Conservation (phyloP, 2,113 vertebrate species). For the Furnarius figulus region DNA sequence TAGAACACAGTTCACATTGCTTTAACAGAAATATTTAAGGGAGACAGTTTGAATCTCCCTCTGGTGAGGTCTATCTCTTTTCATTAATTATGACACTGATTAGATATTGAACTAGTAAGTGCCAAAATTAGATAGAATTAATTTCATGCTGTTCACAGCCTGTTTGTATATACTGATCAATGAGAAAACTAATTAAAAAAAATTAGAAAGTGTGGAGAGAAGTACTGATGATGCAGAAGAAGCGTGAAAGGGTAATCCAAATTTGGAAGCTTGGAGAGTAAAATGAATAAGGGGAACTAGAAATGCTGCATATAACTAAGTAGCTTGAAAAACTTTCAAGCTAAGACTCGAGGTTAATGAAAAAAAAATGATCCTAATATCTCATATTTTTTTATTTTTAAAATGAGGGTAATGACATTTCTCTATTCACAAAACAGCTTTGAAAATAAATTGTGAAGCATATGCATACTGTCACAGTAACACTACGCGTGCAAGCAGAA, state of each 20-base stretch:
- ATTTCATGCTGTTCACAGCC: neutral
- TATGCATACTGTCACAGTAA: neutral
- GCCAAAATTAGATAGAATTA: neutral
- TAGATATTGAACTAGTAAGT: neutral
- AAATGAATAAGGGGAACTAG: neutral
- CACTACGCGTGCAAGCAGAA: neutral
- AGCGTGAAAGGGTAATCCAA: neutral
- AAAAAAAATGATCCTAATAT: fast-evolving
- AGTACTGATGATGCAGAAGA: neutral
- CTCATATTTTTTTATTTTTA: neutral
- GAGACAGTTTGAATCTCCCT: neutral
- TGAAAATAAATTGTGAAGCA: neutral
- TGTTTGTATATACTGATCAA: neutral
- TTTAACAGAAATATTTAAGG: neutral
- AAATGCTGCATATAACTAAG: neutral
- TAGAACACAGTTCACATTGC: neutral
- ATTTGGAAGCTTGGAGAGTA: neutral
- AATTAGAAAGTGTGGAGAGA: neutral
- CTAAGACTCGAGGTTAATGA: neutral
- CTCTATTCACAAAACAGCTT: neutral
- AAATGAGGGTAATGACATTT: neutral
- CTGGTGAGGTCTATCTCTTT: neutral
- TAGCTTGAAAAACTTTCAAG: neutral
- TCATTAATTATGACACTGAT: neutral
- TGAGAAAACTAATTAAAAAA: neutral